Evolutionary conservation across 2,888 invertebrate species (phyloP).

Genomic region (Tricholauxania praeusta): DNA sequence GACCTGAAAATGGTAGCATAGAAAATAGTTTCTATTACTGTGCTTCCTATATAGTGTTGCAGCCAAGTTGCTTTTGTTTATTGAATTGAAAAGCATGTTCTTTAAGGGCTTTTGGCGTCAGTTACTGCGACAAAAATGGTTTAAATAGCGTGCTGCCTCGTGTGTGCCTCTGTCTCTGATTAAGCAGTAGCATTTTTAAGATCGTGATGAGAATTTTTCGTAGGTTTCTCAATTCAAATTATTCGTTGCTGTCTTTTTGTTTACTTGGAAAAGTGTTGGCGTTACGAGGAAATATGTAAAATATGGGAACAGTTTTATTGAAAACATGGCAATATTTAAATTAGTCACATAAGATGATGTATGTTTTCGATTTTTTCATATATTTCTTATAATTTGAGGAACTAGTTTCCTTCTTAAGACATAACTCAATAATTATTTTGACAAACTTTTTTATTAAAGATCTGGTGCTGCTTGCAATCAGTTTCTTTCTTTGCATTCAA

Average conservation of each 20-base stretch:
- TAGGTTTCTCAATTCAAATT: not conserved
- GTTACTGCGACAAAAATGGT: slow-evolving; percentile 37
- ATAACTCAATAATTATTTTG: too few relatives aligned
- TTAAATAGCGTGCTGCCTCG: slow-evolving; percentile 13
- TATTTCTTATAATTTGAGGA: too few relatives aligned
- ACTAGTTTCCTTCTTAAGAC: too few relatives aligned
- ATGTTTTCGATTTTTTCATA: too few relatives aligned
- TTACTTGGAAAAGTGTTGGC: too few relatives aligned
- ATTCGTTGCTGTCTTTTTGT: not conserved
- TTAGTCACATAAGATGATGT: too few relatives aligned
- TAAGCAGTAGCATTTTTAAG: slow-evolving; percentile 28
- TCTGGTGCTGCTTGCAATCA: too few relatives aligned
- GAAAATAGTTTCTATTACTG: not conserved
- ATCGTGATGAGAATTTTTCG: slow-evolving; percentile 25
- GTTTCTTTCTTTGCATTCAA: too few relatives aligned
- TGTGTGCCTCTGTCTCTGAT: slow-evolving; percentile 18
- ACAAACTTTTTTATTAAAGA: too few relatives aligned
- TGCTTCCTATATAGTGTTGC: slow-evolving; percentile 14
- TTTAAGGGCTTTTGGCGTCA: slow-evolving; percentile 27
- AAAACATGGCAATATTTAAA: too few relatives aligned
- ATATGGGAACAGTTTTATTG: too few relatives aligned
- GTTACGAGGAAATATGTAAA: too few relatives aligned
- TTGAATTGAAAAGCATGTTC: not conserved
- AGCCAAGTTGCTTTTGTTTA: not conserved
- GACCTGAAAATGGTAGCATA: slow-evolving; percentile 5